Evolutionary conservation across 2,113 vertebrate species (phyloP), one percentile per base, ranked within the genome.

Genomic region (Ahaetulla prasina): DNA sequence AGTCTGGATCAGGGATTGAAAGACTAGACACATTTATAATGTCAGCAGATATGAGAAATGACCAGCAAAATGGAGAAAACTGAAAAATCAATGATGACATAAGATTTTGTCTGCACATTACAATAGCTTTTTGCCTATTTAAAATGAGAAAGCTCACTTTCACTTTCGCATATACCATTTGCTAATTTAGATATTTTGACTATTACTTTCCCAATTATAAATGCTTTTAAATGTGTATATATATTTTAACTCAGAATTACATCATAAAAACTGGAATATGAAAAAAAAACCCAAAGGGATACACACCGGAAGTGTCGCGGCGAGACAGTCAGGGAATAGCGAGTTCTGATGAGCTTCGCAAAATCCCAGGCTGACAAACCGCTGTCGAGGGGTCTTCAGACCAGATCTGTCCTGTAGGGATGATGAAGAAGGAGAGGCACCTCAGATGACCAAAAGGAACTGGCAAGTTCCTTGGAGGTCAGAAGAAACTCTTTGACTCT

Each of bases 1-100:
- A 60, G 80, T 3, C 14, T 53, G 23, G 0, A 7, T 80, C 27
- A 43, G n/a, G 55, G 5, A 23, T 39, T 43, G 53, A 80, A 0
- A 0, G 8, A 85, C 89, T 2, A 45, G 0, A 43, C 93, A 84
- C 68, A 88, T 85, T 93, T 92, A 35, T 57, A 0, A 0, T 7
- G 2, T 0, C 86, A 94, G 25, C 87, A 88, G 57, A 93, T 52
- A 57, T 53, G 91, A 57, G n/a, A 45, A 54, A 80, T 80, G 35
- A 80, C 18, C 35, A 39, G 7, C 12, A 50, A 87, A 50, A 87
- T 25, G 22, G 85, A 49, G 85, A 50, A 50, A 50, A 27, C 49
- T 52, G 45, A 49, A 50, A 50, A 47, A 87, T 87, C 74, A 50
- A 87, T 87, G 85, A 50, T 50, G 47, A 52, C 39, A 30, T 16